phyloP scores from a whole-genome alignment of 2,113 vertebrate genomes.

The Polypterus bichir region DNA sequence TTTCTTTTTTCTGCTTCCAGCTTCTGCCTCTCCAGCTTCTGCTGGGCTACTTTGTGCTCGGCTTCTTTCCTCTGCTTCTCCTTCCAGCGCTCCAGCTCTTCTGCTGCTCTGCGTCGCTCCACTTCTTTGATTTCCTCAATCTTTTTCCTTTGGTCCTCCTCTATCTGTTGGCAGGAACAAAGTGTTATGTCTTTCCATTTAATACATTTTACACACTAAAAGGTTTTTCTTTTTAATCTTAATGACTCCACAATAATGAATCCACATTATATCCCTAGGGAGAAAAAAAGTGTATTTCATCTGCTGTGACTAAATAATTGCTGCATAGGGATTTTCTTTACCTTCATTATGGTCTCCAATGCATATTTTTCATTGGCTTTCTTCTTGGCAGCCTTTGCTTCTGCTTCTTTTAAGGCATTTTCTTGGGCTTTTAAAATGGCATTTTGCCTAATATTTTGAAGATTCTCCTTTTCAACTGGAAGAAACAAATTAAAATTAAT shows the following conservation, averaged over 20 bases:
- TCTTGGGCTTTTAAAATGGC: conserved; percentile 62
- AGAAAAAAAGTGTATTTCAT: neutral
- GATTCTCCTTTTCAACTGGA: conserved; percentile 59
- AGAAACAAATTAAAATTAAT: conserved; percentile 1
- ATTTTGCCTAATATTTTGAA: conserved; percentile 55
- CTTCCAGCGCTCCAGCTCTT: conserved; percentile 69
- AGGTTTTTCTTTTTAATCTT: neutral
- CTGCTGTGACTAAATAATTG: neutral
- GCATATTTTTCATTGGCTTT: conserved; percentile 64
- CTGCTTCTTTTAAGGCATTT: conserved; percentile 44
- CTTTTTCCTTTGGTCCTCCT: conserved; percentile 60
- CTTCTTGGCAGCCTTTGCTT: conserved; percentile 46
- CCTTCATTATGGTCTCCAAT: conserved; percentile 75
- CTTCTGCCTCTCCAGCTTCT: conserved; percentile 23
- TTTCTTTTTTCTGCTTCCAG: conserved; percentile 20
- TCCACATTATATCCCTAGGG: neutral
- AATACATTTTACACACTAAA: neutral
- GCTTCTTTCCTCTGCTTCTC: conserved; percentile 36
- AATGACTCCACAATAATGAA: neutral
- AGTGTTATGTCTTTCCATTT: neutral
- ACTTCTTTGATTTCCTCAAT: conserved; percentile 70
- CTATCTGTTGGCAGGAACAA: conserved; percentile 50
- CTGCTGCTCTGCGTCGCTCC: conserved; percentile 50
- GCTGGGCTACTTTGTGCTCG: conserved; percentile 26
- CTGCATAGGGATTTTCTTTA: conserved; percentile 20